Conservation (phyloP, 1,140 invertebrate species). For the Tribolium castaneum region DNA sequence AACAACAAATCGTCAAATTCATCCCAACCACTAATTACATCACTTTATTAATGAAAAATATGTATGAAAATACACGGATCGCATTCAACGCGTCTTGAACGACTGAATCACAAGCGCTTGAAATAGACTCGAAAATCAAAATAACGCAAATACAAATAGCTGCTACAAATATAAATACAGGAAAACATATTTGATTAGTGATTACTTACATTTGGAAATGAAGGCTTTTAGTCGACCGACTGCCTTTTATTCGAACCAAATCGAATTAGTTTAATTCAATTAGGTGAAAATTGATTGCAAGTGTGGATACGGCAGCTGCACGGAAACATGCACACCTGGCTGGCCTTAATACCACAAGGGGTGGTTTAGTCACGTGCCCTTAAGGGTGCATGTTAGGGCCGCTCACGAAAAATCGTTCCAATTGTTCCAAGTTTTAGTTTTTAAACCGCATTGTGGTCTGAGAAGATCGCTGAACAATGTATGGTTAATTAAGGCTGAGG, state of each 20-base stretch:
- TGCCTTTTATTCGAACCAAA: not conserved
- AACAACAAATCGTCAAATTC: conserved; percentile 50
- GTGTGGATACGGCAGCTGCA: not conserved
- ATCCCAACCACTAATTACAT: conserved; percentile 1
- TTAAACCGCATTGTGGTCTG: not conserved
- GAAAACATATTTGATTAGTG: not conserved
- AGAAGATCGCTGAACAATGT: conserved; percentile 32
- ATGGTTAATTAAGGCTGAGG: conserved; percentile 36
- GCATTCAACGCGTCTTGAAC: not conserved
- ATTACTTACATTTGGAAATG: conserved; percentile 4
- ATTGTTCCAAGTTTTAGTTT: not conserved
- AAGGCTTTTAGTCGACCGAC: not conserved
- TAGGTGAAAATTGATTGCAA: not conserved
- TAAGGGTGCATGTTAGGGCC: not conserved
- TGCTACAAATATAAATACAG: conserved; percentile 24
- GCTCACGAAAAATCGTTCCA: not conserved
- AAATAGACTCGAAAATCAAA: conserved; percentile 39
- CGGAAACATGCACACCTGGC: conserved; percentile 9
- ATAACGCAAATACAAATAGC: conserved; percentile 40
- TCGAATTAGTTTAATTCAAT: conserved; percentile 8
- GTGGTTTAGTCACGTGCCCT: conserved; percentile 19
- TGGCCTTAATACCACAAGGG: not conserved
- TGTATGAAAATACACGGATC: not conserved
- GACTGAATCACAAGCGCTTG: conserved; percentile 36
- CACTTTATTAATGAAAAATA: conserved; percentile 9